Conservation (phyloP, 1,140 invertebrate genomes). For the Bathynomus jamesi region DNA sequence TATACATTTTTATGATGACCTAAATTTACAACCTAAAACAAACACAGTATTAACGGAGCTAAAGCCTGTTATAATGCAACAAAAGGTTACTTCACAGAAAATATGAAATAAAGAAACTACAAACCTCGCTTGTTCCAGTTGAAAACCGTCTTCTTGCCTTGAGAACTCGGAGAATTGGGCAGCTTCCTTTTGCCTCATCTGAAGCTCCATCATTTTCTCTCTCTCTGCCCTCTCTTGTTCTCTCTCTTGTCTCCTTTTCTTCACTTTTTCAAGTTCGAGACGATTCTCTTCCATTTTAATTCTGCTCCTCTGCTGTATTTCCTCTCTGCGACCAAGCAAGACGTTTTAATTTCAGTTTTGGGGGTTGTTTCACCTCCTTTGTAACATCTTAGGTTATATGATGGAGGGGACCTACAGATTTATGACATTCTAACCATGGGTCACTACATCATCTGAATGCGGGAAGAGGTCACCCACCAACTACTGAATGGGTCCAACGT, state of each 20-base stretch:
- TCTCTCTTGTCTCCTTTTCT: constrained; percentile 78
- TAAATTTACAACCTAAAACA: too few relatives aligned
- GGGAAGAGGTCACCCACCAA: background rate
- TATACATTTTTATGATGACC: too few relatives aligned
- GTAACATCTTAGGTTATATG: too few relatives aligned
- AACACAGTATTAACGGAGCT: too few relatives aligned
- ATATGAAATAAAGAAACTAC: constrained; percentile 30
- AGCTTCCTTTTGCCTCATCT: constrained; percentile 88
- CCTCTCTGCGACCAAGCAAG: constrained; percentile 48
- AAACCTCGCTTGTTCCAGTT: constrained; percentile 67
- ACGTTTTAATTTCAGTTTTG: too few relatives aligned
- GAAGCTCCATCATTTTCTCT: constrained; percentile 77
- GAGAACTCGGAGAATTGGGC: constrained; percentile 92
- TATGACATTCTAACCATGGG: too few relatives aligned
- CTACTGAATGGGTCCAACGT: too few relatives aligned
- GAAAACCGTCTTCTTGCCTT: constrained; percentile 87
- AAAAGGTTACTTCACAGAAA: too few relatives aligned
- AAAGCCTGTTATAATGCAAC: too few relatives aligned
- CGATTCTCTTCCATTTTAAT: constrained; percentile 86
- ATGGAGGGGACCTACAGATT: too few relatives aligned
- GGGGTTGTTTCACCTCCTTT: too few relatives aligned
- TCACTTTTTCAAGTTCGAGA: constrained; percentile 79
- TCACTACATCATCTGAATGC: too few relatives aligned
- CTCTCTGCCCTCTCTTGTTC: constrained; percentile 81
- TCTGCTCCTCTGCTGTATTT: constrained; percentile 75